phyloP scores from a whole-genome alignment of 1,140 invertebrate genomes.

The Drosophila pectinifera region DNA sequence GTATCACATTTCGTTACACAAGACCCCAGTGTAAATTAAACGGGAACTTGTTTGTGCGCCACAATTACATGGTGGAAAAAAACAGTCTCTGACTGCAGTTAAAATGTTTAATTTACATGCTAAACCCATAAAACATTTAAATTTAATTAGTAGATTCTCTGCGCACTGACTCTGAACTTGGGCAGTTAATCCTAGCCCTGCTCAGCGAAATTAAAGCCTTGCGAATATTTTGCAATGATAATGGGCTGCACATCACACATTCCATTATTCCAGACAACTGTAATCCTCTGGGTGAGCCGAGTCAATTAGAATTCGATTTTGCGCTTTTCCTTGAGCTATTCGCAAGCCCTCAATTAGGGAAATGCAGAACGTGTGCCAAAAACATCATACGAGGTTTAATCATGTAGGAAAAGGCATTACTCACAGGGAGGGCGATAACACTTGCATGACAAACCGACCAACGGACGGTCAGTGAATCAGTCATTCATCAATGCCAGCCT shows the following conservation, averaged over 20 bases:
- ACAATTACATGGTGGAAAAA: slow-evolving; percentile 16
- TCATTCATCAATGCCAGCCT: slow-evolving; percentile 3
- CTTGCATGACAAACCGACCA: not conserved
- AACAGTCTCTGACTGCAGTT: slow-evolving; percentile 1
- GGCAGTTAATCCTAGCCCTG: not conserved
- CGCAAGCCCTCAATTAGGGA: not conserved
- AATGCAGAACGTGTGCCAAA: not conserved
- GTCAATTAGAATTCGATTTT: slow-evolving; percentile 45
- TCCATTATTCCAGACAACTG: slow-evolving; percentile 12
- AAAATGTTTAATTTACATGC: slow-evolving; percentile 15
- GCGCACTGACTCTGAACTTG: slow-evolving; percentile 7
- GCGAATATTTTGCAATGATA: slow-evolving; percentile 21
- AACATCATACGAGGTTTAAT: slow-evolving; percentile 30
- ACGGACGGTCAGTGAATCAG: slow-evolving; percentile 1
- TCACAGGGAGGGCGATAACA: slow-evolving; percentile 20
- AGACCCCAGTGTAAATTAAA: slow-evolving; percentile 11
- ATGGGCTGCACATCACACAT: not conserved
- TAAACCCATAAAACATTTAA: slow-evolving; percentile 1
- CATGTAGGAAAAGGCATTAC: slow-evolving; percentile 30
- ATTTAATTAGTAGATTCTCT: not conserved
- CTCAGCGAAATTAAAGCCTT: not conserved
- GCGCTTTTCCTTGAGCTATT: not conserved
- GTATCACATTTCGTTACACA: slow-evolving; percentile 21
- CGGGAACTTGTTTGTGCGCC: slow-evolving; percentile 18
- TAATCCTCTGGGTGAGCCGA: not conserved